Percentiles rank a stretch among this genome's conserved stretches.
Conservation (phyloP, 2,797 vertebrate species). For the Salmo trutta region DNA sequence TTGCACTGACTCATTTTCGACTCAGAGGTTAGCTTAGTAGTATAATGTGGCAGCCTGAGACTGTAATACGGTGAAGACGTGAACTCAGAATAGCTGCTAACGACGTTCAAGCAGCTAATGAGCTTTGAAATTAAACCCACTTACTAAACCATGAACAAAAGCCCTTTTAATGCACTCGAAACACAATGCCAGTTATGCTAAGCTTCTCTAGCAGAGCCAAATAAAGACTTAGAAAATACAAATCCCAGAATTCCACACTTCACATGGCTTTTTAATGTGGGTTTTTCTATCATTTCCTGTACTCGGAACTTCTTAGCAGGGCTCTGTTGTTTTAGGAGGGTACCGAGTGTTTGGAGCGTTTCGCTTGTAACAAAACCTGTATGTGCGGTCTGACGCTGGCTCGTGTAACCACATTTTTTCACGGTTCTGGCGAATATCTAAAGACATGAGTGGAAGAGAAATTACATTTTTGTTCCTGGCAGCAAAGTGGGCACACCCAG, state of each 20-base stretch:
- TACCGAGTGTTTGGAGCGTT: constrained; percentile 18
- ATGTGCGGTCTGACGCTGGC: constrained; percentile 20
- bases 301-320: neutral
- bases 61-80: neutral
- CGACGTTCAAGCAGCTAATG: constrained; percentile 29
- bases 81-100: constrained; percentile 1
- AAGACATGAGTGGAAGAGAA: constrained; percentile 41
- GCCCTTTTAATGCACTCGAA: neutral
- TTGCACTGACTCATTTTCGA: neutral
- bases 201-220: constrained; percentile 25
- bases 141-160: constrained; percentile 22
- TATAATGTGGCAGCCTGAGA: neutral
- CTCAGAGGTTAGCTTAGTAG: constrained; percentile 5
- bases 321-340: constrained; percentile 20
- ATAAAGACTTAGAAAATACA: constrained; percentile 26
- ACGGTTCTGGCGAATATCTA: constrained; percentile 42
- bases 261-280: constrained; percentile 18
- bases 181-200: neutral
- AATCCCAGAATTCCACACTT: constrained; percentile 30
- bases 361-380: neutral
- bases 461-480: constrained; percentile 41
- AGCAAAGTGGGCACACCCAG: constrained; percentile 1
- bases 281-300: constrained; percentile 36
- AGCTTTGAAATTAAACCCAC: constrained; percentile 33
- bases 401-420: constrained; percentile 29